Base-by-base conservation (phyloP, 1,140 invertebrate species). In the Eriosoma lanigerum region DNA sequence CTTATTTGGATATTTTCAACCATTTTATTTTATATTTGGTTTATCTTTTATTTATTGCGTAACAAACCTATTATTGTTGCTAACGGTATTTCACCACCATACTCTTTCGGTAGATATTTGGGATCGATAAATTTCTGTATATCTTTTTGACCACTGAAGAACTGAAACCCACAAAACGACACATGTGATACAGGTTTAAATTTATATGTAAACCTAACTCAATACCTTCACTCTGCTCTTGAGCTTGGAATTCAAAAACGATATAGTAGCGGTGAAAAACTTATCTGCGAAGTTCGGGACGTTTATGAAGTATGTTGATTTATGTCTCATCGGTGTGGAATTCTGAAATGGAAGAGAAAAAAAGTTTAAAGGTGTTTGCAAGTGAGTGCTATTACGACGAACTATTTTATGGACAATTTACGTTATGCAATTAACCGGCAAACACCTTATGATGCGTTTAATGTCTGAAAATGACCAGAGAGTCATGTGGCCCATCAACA, bases 321-420 rank as follows among this genome's bases (percentile, higher is more conserved):
- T 95, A 84, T 95, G 93, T 17, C 93, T 88, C 89, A 95, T 93
- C 1, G 94, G 94, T n/a, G 93, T 92, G 1, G 93, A 93, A 85
- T 93, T 94, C 91, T 93, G 87, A 46, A 17, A 88, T 3, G 26
- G 32, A 48, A 29, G n/a, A 32, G 24, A 66, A 68, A 24, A 44
- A 6, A 21, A 44, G 26, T 26, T 29, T 29, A 15, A 38, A 3
- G 5, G 17, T n/a, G 5, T 15, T 5, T 60, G 15, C 1, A 13
- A 4, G 24, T 60, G 2, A 17, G 1, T 60, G 13, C 10, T 29
- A 26, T 60, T 60, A 8, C 15, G 6, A n/a, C 5, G 21, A n/a
- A n/a, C 4, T 58, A 12, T 15, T n/a, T 26, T 24, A 24, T 56
- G 10, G 12, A 13, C 6, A 5, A 24, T 56, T 13, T 56, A 24